phyloP scores from a whole-genome alignment of 2,888 invertebrate genomes.

The Andrena chrysosceles region DNA sequence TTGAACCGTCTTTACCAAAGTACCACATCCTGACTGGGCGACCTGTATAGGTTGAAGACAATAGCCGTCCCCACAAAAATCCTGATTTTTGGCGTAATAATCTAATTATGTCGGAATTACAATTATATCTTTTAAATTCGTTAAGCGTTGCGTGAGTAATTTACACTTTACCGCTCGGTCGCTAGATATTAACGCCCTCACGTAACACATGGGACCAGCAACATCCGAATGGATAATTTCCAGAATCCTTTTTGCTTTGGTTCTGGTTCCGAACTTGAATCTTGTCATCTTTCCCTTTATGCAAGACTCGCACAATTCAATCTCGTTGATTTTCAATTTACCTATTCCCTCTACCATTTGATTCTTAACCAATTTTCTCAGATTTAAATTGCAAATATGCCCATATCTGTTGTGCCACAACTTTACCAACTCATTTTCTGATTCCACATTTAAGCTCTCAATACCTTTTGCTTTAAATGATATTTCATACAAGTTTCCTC shows the following conservation, averaged over 20 bases:
- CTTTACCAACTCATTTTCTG: background rate
- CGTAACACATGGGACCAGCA: conserved; percentile 11
- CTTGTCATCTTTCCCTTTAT: conserved; percentile 12
- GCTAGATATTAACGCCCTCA: too few species aligned
- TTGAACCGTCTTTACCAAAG: too few species aligned
- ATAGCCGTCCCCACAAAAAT: too few species aligned
- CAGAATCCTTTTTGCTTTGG: conserved; percentile 1
- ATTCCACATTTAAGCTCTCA: conserved; percentile 8
- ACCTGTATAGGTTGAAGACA: too few species aligned
- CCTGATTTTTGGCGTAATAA: too few species aligned
- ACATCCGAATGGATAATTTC: conserved; percentile 22
- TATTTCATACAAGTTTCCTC: conserved; percentile 22
- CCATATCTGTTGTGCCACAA: conserved; percentile 31
- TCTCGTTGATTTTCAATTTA: background rate
- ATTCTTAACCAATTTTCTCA: background rate
- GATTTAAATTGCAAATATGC: conserved; percentile 13
- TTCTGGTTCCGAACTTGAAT: background rate
- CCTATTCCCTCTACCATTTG: conserved; percentile 16
- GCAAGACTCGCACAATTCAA: conserved; percentile 13
- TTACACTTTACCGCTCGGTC: too few species aligned
- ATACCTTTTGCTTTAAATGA: background rate
- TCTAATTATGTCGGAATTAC: too few species aligned
- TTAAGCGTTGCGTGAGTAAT: too few species aligned
- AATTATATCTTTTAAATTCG: too few species aligned
- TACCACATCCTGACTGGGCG: too few species aligned